Percentiles rank a stretch among this genome's conserved stretches.
Evolutionary conservation across 2,113 vertebrate species (phyloP).

Genomic region (Cheirogaleus medius): DNA sequence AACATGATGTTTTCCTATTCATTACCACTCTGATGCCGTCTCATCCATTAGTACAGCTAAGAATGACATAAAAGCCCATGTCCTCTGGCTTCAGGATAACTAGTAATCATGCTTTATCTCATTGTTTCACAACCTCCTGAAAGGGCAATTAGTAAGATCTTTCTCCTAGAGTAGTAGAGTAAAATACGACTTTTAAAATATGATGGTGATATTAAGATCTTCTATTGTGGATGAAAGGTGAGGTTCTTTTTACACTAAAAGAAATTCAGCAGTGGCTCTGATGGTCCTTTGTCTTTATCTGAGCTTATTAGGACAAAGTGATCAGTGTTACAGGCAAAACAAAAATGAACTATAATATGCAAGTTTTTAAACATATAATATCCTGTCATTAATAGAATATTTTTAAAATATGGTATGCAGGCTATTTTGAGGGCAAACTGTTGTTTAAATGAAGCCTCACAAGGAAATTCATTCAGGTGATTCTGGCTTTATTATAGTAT

Average conservation of each 20-base stretch:
- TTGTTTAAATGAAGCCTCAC: background rate
- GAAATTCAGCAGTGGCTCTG: background rate
- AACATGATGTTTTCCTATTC: background rate
- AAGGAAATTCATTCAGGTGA: background rate
- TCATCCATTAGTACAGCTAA: background rate
- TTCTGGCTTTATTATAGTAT: background rate
- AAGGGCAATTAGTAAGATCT: background rate
- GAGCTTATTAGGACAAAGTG: background rate
- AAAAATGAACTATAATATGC: background rate
- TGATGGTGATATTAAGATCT: background rate
- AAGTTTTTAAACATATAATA: background rate
- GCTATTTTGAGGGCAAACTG: background rate
- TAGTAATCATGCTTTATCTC: background rate
- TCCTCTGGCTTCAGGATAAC: background rate
- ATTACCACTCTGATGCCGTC: background rate
- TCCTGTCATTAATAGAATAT: background rate
- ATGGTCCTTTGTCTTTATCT: background rate
- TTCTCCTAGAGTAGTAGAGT: background rate
- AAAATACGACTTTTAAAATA: background rate
- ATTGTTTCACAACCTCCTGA: background rate
- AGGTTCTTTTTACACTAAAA: background rate
- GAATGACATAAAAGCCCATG: background rate
- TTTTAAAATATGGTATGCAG: background rate
- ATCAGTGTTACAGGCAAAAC: background rate
- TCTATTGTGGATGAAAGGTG: background rate